A percentile compares a stretch with the other conserved stretches of the same genome.
Conservation (phyloP, 2,888 invertebrate genomes). For the Trimorus sp. region DNA sequence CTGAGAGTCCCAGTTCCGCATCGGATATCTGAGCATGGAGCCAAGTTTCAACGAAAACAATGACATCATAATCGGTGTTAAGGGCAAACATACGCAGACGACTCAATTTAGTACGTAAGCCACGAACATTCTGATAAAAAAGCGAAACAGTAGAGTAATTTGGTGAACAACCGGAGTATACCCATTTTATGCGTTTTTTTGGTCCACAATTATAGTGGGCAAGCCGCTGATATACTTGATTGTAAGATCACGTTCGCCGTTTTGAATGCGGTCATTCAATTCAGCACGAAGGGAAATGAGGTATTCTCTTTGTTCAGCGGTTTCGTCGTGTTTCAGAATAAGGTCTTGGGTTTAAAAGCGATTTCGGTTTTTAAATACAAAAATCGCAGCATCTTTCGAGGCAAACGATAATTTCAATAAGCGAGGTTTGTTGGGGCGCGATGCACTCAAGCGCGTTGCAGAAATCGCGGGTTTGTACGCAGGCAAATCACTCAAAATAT, state of each 20-base stretch:
- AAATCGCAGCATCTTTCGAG: neutral
- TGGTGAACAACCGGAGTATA: neutral
- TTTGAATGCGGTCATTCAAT: neutral
- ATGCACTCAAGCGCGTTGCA: neutral
- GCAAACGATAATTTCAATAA: neutral
- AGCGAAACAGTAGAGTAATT: neutral
- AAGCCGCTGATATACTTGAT: neutral
- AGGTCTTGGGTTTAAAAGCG: neutral
- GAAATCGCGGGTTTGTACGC: neutral
- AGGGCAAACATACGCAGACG: neutral
- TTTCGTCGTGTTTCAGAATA: neutral
- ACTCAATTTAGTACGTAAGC: neutral
- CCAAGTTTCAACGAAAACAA: neutral
- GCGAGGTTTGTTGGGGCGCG: neutral
- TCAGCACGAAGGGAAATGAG: neutral
- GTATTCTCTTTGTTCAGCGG: neutral
- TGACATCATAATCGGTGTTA: neutral
- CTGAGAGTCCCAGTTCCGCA: neutral
- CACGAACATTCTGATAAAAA: neutral
- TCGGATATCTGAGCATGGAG: neutral
- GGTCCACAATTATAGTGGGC: neutral
- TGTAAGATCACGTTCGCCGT: neutral
- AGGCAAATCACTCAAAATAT: neutral
- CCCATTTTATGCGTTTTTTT: conserved; percentile 1
- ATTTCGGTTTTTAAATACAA: neutral